phyloP scores from a whole-genome alignment of 2,113 vertebrate genomes.

The Tursiops truncatus region DNA sequence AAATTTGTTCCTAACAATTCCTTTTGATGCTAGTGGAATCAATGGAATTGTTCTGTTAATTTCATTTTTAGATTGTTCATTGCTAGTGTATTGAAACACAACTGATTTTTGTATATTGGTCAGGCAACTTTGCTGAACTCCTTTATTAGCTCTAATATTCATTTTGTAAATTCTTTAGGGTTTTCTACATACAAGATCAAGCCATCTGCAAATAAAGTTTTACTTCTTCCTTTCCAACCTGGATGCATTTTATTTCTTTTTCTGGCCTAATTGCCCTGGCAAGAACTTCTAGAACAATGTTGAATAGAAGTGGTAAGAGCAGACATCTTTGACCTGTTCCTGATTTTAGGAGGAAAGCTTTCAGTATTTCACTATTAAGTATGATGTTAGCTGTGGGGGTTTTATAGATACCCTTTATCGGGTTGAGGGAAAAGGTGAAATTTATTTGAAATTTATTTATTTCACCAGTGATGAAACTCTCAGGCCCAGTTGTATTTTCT shows the following conservation, averaged over 20 bases:
- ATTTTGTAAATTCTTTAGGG: background rate
- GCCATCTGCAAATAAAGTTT: background rate
- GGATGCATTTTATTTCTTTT: background rate
- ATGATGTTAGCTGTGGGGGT: background rate
- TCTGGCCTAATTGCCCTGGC: background rate
- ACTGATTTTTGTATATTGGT: background rate
- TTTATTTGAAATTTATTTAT: too few relatives aligned
- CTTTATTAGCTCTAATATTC: constrained; percentile 3
- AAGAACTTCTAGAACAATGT: background rate
- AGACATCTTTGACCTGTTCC: background rate
- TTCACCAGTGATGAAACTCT: background rate
- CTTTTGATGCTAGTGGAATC: background rate
- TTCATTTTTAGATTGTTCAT: background rate
- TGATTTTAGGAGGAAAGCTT: background rate
- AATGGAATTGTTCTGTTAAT: background rate
- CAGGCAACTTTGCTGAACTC: background rate
- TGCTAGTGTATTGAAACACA: background rate
- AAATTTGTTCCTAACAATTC: background rate
- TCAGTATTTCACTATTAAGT: background rate
- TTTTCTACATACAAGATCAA: background rate
- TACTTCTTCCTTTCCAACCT: background rate
- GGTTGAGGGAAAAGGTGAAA: background rate
- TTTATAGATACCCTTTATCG: background rate
- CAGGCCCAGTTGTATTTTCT: background rate
- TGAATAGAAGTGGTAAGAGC: background rate